phyloP scores from a whole-genome alignment of 2,888 invertebrate genomes.

The Eristalis intricaria region DNA sequence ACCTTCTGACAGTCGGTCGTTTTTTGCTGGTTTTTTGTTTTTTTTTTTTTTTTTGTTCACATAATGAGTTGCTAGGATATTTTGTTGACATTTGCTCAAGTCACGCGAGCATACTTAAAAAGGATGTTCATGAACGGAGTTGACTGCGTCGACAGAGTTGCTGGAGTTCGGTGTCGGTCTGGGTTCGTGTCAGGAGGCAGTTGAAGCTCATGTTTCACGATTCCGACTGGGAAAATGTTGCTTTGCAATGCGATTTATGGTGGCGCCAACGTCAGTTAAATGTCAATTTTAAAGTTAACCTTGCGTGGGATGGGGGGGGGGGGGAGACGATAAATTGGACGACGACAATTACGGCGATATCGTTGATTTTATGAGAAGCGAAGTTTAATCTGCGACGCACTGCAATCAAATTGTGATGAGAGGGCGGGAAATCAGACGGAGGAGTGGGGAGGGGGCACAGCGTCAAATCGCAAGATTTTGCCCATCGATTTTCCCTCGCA shows the following conservation, averaged over 20 bases:
- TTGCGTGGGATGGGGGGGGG: slow-evolving; percentile 17
- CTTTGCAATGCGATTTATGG: slow-evolving; percentile 67
- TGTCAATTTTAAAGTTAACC: slow-evolving; percentile 68
- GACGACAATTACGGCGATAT: background rate
- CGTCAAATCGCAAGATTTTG: slow-evolving; percentile 37
- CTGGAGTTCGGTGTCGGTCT: background rate
- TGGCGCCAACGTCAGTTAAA: slow-evolving; percentile 71
- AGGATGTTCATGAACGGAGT: slow-evolving; percentile 45
- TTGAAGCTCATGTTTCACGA: slow-evolving; percentile 69
- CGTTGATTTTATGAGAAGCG: background rate
- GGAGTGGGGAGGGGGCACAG: background rate
- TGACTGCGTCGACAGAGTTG: background rate
- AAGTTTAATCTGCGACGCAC: background rate
- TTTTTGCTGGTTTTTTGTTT: too few relatives aligned
- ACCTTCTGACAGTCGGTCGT: slow-evolving; percentile 42
- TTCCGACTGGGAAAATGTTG: slow-evolving; percentile 41
- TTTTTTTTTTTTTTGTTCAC: slow-evolving; percentile 18
- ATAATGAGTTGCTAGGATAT: slow-evolving; percentile 69
- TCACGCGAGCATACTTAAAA: slow-evolving; percentile 68
- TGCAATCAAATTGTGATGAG: background rate
- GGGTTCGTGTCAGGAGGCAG: slow-evolving; percentile 57
- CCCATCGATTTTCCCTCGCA: slow-evolving; percentile 46
- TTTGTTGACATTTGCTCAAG: slow-evolving; percentile 70
- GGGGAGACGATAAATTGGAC: background rate
- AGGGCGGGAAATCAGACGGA: background rate